Evolutionary conservation across 2,797 vertebrate species (phyloP).

Genomic region (Synanceia verrucosa): DNA sequence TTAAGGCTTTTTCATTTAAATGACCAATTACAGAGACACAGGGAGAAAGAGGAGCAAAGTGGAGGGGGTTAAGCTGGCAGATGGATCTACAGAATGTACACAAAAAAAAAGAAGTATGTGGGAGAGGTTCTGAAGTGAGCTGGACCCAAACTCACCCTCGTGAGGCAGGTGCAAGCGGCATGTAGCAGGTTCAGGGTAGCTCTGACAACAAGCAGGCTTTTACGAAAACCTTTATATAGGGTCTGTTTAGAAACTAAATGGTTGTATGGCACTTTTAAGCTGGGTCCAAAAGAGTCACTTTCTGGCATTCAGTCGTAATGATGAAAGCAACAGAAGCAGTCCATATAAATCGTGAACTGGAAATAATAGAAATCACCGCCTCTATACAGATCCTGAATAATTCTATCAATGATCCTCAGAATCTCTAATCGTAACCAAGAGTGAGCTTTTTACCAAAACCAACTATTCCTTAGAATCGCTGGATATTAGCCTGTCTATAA

Average conservation of each 20-base stretch:
- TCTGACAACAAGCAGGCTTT: neutral
- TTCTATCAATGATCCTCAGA: neutral
- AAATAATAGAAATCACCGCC: neutral
- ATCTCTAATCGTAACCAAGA: neutral
- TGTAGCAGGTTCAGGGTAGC: neutral
- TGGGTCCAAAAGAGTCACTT: neutral
- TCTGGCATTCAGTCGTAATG: neutral
- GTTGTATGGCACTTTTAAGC: neutral
- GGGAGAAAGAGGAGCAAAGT: conserved; percentile 25
- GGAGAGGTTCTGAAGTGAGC: conserved; percentile 21
- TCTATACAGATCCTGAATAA: neutral
- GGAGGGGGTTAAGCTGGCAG: conserved; percentile 44
- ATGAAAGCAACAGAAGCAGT: neutral
- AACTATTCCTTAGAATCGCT: neutral
- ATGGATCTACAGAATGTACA: conserved; percentile 52
- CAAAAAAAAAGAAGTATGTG: conserved; percentile 50
- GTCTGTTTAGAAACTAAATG: neutral
- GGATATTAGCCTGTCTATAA: neutral
- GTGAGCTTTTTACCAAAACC: neutral
- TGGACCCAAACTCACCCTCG: conserved; percentile 7
- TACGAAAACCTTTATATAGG: neutral
- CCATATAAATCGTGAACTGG: neutral
- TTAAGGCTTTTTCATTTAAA: conserved; percentile 78
- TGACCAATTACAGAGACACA: conserved; percentile 73
- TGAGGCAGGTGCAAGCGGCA: conserved; percentile 28